Percentiles rank a stretch among this genome's conserved stretches.
These are phyloP conservation scores for Willowsia nigromaculata DNA, from an alignment of 2,888 invertebrate species.

Conservation along the genomic window DNA sequence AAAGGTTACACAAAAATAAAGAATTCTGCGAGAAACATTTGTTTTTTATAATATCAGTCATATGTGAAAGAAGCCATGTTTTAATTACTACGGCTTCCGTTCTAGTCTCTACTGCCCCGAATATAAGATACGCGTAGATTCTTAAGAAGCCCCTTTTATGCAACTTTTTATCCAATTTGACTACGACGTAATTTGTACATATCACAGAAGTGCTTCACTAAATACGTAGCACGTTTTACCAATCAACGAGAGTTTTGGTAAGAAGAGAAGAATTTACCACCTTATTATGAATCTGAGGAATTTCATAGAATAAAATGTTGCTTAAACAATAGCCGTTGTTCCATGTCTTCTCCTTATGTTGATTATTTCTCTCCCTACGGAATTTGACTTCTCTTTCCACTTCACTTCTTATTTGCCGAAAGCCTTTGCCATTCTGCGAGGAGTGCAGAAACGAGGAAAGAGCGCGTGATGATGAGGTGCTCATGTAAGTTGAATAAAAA, in stretches of 20 bases:
- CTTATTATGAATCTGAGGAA: not conserved
- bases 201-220: not conserved
- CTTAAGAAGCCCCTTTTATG: too few species aligned
- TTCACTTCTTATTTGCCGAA: not conserved
- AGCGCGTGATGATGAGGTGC: conserved; percentile 1
- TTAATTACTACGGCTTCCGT: too few species aligned
- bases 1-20: too few species aligned
- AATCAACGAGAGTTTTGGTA: not conserved
- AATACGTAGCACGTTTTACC: not conserved
- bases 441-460: not conserved
- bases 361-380: not conserved
- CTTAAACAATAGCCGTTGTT: not conserved
- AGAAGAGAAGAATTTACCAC: not conserved
- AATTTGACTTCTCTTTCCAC: conserved; percentile 38
- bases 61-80: too few species aligned
- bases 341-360: too few species aligned
- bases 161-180: too few species aligned
- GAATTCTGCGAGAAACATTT: too few species aligned
- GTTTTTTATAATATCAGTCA: too few species aligned
- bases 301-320: not conserved
- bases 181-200: too few species aligned
- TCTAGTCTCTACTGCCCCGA: too few species aligned
- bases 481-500: not conserved
- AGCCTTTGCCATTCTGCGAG: conserved; percentile 4
- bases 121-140: too few species aligned